These are phyloP conservation scores for Falco berigora DNA, from an alignment of 2,797 vertebrate species.

Conservation along the genomic window DNA sequence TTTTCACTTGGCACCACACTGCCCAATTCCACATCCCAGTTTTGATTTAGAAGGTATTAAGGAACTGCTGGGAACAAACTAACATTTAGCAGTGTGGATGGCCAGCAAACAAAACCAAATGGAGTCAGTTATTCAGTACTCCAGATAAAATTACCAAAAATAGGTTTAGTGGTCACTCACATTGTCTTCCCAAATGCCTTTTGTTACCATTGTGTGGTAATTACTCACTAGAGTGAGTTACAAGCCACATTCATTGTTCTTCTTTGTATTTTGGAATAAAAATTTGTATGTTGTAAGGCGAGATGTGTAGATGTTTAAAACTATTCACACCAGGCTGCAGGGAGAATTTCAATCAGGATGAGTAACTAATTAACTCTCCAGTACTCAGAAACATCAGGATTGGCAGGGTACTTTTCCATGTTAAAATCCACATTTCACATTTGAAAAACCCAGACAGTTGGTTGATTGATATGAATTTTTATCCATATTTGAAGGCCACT, in stretches of 20 bases:
- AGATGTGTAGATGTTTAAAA: not conserved
- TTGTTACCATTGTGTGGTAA: not conserved
- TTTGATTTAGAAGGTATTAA: constrained; percentile 9
- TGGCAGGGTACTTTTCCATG: not conserved
- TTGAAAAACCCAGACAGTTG: not conserved
- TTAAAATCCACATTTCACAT: not conserved
- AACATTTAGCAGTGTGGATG: not conserved
- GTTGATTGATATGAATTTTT: not conserved
- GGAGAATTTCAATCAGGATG: not conserved
- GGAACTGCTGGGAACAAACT: not conserved
- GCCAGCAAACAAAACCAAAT: not conserved
- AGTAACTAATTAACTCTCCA: not conserved
- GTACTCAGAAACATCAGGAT: not conserved
- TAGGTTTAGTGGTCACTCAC: not conserved
- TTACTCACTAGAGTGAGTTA: not conserved
- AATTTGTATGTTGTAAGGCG: not conserved
- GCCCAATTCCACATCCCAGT: not conserved
- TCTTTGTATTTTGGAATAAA: not conserved
- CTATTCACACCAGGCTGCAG: not conserved
- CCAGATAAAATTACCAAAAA: constrained; percentile 5
- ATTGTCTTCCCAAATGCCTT: constrained; percentile 10
- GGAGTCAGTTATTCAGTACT: not conserved
- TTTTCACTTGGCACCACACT: not conserved
- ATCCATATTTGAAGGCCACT: not conserved
- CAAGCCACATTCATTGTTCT: not conserved